A percentile compares a stretch with the other conserved stretches of the same genome.
Evolutionary conservation across 2,888 invertebrate species (phyloP).

Genomic region (Actias luna): DNA sequence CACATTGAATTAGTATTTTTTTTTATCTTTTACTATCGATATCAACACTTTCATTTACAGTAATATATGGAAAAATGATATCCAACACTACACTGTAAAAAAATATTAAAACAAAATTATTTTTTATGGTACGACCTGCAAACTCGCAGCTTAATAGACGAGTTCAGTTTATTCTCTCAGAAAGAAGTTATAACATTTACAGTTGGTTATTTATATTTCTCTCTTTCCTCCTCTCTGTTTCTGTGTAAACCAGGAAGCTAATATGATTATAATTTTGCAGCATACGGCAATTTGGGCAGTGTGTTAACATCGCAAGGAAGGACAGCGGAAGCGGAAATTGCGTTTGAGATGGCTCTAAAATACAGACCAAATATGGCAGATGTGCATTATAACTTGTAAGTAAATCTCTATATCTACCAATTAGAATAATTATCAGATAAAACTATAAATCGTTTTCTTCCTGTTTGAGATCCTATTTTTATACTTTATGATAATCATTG

Average conservation of each 20-base stretch:
- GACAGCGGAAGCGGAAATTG: constrained; percentile 93
- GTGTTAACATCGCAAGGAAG: constrained; percentile 95
- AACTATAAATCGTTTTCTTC: too few species aligned
- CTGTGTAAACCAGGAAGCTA: constrained; percentile 3
- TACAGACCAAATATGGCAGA: constrained; percentile 99
- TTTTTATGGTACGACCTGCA: too few species aligned
- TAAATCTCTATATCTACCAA: constrained; percentile 44
- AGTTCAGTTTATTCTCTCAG: neutral
- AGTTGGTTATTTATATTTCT: too few species aligned
- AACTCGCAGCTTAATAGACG: too few species aligned
- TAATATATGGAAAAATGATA: too few species aligned
- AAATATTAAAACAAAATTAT: too few species aligned
- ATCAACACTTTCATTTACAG: too few species aligned
- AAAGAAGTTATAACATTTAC: too few species aligned
- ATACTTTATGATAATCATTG: neutral
- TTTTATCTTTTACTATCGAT: too few species aligned
- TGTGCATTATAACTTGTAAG: constrained; percentile 99
- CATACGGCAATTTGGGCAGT: constrained; percentile 98
- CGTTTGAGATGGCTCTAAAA: constrained; percentile 94
- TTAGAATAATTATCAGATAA: neutral
- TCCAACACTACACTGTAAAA: too few species aligned
- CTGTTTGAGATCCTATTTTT: neutral
- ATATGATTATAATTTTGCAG: constrained; percentile 79
- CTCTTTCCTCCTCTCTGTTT: too few species aligned
- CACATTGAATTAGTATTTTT: too few species aligned